Evolutionary conservation across 2,113 vertebrate species (phyloP), one percentile per base, ranked within the genome.

Genomic region (Eulemur macaco): DNA sequence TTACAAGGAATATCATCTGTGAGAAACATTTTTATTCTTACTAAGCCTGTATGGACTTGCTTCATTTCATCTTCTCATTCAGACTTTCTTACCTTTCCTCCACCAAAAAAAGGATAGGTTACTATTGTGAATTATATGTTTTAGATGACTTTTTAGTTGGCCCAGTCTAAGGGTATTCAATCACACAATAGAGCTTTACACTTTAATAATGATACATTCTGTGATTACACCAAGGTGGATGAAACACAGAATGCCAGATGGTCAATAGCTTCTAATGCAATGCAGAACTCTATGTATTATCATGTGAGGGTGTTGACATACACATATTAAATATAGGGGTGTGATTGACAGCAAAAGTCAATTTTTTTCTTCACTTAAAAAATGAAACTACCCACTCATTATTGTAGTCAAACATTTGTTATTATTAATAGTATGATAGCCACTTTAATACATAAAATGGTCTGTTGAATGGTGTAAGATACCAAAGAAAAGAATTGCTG

Each of bases 301-400:
- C 25, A 77, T 71, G 52, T 76, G 54, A 93, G 31, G 15, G 13
- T 78, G 54, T 89, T 93, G 66, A 63, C 2, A 54, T 27, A 56
- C 15, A 21, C 54, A 13, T 8, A 21, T 76, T 89, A 83, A 86
- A 91, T 39, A 4, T 64, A 83, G 37, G 74, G 13, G 17, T 73
- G 5, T 47, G 64, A 95, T 42, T 37, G 37, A 58, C 29, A 91
- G 42, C 20, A 18, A 74, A 89, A 86, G 29, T 56, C 23, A 56
- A 47, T 73, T 91, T 96, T 96, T 71, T 63, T 77, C 39, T 93
- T 94, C 42, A 89, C 21, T 78, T 63, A 47, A 86, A n/a, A 95
- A 60, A 54, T 25, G 42, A 78, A 47, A 39, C 0, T 4, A 25
- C 56, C 34, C 9, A 7, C 8, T 89, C 3, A 39, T 84, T 17